These are phyloP conservation scores for Euproctis similis DNA, from an alignment of 2,888 invertebrate genomes.

Conservation along the genomic window DNA sequence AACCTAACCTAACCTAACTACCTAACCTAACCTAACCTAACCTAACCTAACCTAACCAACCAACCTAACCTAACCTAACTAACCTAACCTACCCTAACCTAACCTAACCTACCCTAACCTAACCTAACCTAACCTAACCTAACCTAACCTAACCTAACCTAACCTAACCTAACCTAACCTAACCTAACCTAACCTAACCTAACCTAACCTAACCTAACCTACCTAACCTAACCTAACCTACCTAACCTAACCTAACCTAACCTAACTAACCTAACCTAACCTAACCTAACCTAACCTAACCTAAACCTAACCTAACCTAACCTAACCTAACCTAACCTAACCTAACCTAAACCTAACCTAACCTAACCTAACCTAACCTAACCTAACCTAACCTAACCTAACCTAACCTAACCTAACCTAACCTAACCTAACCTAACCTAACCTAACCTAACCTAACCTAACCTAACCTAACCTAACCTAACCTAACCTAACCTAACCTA, in stretches of 20 bases:
- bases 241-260: constrained; percentile 10
- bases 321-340: constrained; percentile 5
- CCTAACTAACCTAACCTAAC: constrained; percentile 10
- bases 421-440: constrained; percentile 10
- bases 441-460: constrained; percentile 6
- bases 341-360: too few relatives aligned
- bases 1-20: constrained; percentile 21
- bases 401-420: constrained; percentile 9
- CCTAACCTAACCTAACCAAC: too few relatives aligned
- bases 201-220: too few relatives aligned
- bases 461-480: constrained; percentile 8
- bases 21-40: constrained; percentile 22
- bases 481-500: constrained; percentile 11
- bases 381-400: constrained; percentile 23
- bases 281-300: too few relatives aligned
- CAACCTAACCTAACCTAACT: too few relatives aligned
- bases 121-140: constrained; percentile 28
- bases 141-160: constrained; percentile 25
- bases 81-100: too few relatives aligned
- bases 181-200: constrained; percentile 23
- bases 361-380: constrained; percentile 14
- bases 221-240: too few relatives aligned
- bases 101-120: too few relatives aligned
- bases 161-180: constrained; percentile 30
- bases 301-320: constrained; percentile 7